Evolutionary conservation across 2,888 invertebrate species (phyloP).

Genomic region (Eupithecia exiguata): DNA sequence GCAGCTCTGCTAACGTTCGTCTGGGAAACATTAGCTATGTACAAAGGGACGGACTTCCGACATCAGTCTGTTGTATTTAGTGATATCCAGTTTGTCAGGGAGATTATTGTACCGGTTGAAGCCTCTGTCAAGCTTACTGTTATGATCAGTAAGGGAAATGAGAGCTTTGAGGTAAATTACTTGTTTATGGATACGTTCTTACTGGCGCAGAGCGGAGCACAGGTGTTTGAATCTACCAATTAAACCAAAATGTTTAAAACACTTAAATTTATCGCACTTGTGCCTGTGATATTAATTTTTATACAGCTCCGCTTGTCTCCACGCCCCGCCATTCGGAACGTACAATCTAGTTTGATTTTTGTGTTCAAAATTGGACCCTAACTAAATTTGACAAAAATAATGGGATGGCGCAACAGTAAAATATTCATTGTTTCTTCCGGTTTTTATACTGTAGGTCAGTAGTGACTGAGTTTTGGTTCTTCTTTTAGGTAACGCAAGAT

Average conservation of each 20-base stretch:
- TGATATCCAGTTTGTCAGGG: slow-evolving; percentile 52
- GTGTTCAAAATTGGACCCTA: not conserved
- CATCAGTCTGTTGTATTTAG: slow-evolving; percentile 50
- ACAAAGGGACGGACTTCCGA: slow-evolving; percentile 64
- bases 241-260: not conserved
- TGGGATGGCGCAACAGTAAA: not conserved
- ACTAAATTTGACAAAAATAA: not conserved
- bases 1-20: slow-evolving; percentile 79
- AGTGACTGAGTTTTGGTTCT: too few species aligned
- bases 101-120: slow-evolving; percentile 47
- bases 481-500: slow-evolving; percentile 27
- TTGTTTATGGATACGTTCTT: not conserved
- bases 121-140: slow-evolving; percentile 46
- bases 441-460: not conserved
- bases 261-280: not conserved
- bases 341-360: not conserved
- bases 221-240: not conserved
- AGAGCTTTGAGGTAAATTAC: slow-evolving; percentile 56
- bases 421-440: not conserved
- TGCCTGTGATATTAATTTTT: not conserved
- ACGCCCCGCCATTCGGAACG: not conserved
- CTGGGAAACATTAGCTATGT: slow-evolving; percentile 81
- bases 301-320: not conserved
- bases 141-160: slow-evolving; percentile 50
- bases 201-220: not conserved